Conservation (phyloP, 2,797 vertebrate species). For the Cirrhinus mrigala region DNA sequence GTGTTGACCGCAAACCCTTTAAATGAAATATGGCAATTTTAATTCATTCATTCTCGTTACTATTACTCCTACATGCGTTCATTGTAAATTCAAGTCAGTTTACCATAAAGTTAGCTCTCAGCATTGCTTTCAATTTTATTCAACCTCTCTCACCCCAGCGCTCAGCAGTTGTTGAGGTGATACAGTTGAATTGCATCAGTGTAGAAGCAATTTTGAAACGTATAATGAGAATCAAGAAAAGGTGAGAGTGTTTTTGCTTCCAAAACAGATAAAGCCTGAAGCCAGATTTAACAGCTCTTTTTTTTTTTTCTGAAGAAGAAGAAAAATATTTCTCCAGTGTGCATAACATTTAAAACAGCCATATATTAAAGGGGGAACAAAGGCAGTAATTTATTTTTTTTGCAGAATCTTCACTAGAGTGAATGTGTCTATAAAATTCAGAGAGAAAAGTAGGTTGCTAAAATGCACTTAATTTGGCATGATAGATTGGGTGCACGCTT, state of each 20-base stretch:
- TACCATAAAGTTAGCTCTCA: neutral
- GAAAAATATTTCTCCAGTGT: slow-evolving; percentile 74
- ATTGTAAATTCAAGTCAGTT: neutral
- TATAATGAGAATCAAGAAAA: slow-evolving; percentile 69
- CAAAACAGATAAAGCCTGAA: slow-evolving; percentile 71
- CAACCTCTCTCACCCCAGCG: slow-evolving; percentile 33
- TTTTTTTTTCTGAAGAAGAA: slow-evolving; percentile 55
- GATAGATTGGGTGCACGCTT: slow-evolving; percentile 99
- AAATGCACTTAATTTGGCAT: slow-evolving; percentile 99
- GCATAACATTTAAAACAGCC: slow-evolving; percentile 75
- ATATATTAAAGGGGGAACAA: slow-evolving; percentile 68
- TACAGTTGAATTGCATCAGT: slow-evolving; percentile 54
- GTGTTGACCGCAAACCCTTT: slow-evolving; percentile 5
- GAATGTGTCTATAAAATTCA: slow-evolving; percentile 99
- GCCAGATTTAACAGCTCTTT: slow-evolving; percentile 70
- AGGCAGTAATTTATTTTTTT: slow-evolving; percentile 86
- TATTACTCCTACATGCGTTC: neutral
- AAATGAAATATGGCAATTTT: slow-evolving; percentile 15
- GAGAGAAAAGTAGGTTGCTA: slow-evolving; percentile 99
- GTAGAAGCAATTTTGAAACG: slow-evolving; percentile 66
- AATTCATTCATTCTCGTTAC: slow-evolving; percentile 3
- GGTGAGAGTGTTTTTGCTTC: slow-evolving; percentile 62
- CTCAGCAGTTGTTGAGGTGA: slow-evolving; percentile 49
- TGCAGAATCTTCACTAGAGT: slow-evolving; percentile 90
- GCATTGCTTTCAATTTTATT: slow-evolving; percentile 35